Percentiles rank a stretch among this genome's conserved stretches.
These are phyloP conservation scores for Lithophane ornitopus DNA, from an alignment of 2,888 invertebrate genomes.

Conservation along the genomic window DNA sequence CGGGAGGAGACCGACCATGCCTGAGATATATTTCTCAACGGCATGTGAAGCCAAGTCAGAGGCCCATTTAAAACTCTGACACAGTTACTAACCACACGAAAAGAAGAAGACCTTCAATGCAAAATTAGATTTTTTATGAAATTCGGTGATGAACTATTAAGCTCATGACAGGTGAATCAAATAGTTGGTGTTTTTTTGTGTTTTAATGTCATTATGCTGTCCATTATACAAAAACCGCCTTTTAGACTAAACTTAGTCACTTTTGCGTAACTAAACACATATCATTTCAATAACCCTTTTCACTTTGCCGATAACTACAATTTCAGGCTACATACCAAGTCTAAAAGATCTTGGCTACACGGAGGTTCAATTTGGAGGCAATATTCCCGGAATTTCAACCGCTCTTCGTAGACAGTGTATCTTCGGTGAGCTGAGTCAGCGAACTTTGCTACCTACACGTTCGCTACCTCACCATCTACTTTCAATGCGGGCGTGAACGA, in stretches of 20 bases:
- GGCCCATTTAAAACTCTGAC: too few species aligned
- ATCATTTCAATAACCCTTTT: slow-evolving; percentile 7
- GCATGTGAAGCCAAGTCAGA: too few species aligned
- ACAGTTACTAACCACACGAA: too few species aligned
- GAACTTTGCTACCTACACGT: slow-evolving; percentile 22
- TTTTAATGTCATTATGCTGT: not conserved
- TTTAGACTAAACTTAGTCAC: not conserved
- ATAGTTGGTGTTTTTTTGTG: not conserved
- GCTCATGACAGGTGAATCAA: too few species aligned
- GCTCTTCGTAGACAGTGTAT: slow-evolving; percentile 33
- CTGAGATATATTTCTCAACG: too few species aligned
- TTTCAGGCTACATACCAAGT: slow-evolving; percentile 19
- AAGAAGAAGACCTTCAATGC: not conserved
- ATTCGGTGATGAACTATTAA: not conserved
- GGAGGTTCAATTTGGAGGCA: slow-evolving; percentile 50
- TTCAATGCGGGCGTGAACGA: slow-evolving; percentile 59
- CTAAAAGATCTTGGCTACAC: slow-evolving; percentile 28
- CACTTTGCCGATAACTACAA: not conserved
- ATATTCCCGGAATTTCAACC: slow-evolving; percentile 48
- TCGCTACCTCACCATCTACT: slow-evolving; percentile 46
- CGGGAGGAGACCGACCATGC: too few species aligned
- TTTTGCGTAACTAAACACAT: not conserved
- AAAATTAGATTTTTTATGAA: not conserved
- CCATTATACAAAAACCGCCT: not conserved
- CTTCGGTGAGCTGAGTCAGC: slow-evolving; percentile 59